phyloP scores from a whole-genome alignment of 2,113 vertebrate genomes.

The Octodon degus region DNA sequence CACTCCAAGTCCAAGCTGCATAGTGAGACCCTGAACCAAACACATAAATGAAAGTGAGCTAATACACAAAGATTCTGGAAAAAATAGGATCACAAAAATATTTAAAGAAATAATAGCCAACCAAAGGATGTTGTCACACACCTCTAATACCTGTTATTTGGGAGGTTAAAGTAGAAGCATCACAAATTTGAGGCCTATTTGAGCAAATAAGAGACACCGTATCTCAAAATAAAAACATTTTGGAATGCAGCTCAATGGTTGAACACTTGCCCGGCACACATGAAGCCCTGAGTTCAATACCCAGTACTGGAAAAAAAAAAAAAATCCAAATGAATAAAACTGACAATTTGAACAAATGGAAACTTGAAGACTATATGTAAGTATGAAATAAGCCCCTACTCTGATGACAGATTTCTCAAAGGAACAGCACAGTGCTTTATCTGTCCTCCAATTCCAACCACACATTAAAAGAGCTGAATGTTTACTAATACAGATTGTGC shows the following conservation, averaged over 20 bases:
- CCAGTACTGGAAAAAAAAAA: neutral
- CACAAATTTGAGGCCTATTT: neutral
- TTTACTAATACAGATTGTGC: neutral
- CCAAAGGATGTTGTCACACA: neutral
- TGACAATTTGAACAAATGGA: neutral
- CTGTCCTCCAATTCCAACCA: neutral
- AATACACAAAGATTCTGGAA: neutral
- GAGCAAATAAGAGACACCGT: neutral
- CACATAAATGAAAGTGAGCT: too few relatives aligned
- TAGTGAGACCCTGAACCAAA: too few relatives aligned
- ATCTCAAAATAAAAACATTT: neutral
- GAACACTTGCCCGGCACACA: neutral
- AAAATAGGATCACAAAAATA: neutral
- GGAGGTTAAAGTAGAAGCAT: neutral
- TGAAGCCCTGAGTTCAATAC: neutral
- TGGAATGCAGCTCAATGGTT: neutral
- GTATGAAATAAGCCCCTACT: neutral
- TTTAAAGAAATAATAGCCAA: neutral
- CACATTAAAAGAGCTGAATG: neutral
- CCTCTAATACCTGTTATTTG: neutral
- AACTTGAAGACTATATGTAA: neutral
- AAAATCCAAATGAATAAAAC: neutral
- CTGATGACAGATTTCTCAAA: neutral
- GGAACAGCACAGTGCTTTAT: neutral
- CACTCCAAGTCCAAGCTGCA: too few relatives aligned